phyloP scores from a whole-genome alignment of 2,888 invertebrate species.

The Drosophila phalerata region DNA sequence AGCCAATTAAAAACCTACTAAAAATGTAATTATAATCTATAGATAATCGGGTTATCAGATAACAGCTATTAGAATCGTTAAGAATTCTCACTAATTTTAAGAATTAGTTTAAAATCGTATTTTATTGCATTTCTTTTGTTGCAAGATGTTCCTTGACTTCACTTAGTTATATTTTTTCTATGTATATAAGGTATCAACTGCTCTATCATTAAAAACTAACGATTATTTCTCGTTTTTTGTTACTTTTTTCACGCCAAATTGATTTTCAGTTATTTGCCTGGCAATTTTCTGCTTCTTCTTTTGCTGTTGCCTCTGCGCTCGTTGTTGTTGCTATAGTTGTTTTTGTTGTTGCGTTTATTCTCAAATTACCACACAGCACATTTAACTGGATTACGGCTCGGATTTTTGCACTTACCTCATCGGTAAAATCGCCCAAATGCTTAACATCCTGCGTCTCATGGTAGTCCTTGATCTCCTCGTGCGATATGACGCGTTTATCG shows the following conservation, averaged over 20 bases:
- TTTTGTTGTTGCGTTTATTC: slow-evolving; percentile 15
- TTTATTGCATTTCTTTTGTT: too few species aligned
- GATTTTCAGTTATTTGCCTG: slow-evolving; percentile 78
- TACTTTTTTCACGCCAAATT: slow-evolving; percentile 75
- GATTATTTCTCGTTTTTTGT: slow-evolving; percentile 26
- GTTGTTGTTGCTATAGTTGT: slow-evolving; percentile 12
- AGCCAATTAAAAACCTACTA: too few species aligned
- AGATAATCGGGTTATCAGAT: too few species aligned
- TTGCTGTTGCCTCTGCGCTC: slow-evolving; percentile 1
- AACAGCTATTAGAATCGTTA: too few species aligned
- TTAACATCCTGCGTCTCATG: slow-evolving; percentile 94
- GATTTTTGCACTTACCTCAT: slow-evolving; percentile 88
- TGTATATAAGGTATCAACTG: slow-evolving; percentile 15
- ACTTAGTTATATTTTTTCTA: background rate
- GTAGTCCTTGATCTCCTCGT: slow-evolving; percentile 93
- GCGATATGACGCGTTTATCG: slow-evolving; percentile 91
- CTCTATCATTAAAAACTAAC: background rate
- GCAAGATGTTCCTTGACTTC: too few species aligned
- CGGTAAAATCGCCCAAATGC: slow-evolving; percentile 93
- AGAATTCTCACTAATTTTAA: too few species aligned
- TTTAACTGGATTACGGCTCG: background rate
- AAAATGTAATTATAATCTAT: too few species aligned
- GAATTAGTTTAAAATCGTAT: background rate
- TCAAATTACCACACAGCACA: slow-evolving; percentile 42
- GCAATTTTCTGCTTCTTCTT: slow-evolving; percentile 54